Conservation (phyloP, 2,113 vertebrate genomes). For the Echinops telfairi region DNA sequence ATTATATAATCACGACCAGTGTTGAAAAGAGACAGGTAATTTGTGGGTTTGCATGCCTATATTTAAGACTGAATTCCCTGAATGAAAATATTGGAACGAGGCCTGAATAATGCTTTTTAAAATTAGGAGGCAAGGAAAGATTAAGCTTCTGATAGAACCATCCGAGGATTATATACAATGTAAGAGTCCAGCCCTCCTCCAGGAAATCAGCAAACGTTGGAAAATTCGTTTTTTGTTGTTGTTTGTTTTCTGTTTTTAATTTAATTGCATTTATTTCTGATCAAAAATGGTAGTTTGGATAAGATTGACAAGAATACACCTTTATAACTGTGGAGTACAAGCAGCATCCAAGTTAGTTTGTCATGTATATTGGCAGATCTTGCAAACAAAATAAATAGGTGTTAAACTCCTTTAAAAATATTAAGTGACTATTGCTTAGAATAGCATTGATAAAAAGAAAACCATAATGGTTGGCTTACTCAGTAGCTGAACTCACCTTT, state of each 20-base stretch:
- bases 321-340: neutral
- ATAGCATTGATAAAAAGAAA: neutral
- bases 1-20: neutral
- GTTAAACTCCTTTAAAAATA: neutral
- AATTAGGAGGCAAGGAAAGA: neutral
- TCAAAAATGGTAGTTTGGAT: neutral
- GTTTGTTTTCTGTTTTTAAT: too few species aligned
- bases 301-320: neutral
- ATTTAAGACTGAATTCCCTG: neutral
- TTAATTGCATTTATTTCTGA: neutral
- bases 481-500: neutral
- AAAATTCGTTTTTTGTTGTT: too few species aligned
- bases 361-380: neutral
- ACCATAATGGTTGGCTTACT: neutral
- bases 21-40: neutral
- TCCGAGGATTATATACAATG: neutral
- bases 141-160: neutral
- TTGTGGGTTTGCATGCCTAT: neutral
- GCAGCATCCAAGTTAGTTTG: neutral
- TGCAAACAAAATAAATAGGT: neutral
- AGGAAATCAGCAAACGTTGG: too few species aligned
- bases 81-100: neutral
- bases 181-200: too few species aligned
- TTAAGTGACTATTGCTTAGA: neutral
- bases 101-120: accelerated